Percentiles rank a stretch among this genome's conserved stretches.
phyloP scores from a whole-genome alignment of 2,888 invertebrate genomes.

The Melanophora roralis region DNA sequence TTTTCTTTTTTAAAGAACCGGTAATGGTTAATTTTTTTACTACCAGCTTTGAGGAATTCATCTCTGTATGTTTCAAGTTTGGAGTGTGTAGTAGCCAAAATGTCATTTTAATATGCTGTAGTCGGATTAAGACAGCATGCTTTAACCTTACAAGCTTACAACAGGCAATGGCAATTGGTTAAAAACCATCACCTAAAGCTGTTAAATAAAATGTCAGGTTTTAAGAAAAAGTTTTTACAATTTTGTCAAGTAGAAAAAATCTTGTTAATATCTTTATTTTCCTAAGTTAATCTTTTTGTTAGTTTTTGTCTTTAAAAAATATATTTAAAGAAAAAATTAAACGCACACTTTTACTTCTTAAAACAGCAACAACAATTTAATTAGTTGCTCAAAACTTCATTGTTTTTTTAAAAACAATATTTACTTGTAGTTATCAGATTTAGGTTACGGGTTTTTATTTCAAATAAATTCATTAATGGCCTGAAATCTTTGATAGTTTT shows the following conservation, averaged over 20 bases:
- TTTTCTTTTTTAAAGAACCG: neutral
- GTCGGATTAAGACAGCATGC: slow-evolving; percentile 46
- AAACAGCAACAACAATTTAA: too few relatives aligned
- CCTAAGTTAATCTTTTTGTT: neutral
- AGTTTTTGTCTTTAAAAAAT: too few relatives aligned
- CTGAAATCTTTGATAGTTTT: too few relatives aligned
- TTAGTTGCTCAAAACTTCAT: too few relatives aligned
- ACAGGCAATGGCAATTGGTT: neutral
- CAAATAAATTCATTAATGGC: too few relatives aligned
- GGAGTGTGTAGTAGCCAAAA: slow-evolving; percentile 46
- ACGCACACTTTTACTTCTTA: too few relatives aligned
- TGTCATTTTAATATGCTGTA: slow-evolving; percentile 48
- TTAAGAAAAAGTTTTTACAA: slow-evolving; percentile 53
- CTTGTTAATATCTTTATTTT: neutral
- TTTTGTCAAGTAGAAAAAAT: neutral
- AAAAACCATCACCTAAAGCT: slow-evolving; percentile 44
- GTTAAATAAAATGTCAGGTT: slow-evolving; percentile 56
- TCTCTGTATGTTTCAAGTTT: neutral
- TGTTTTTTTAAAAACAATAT: too few relatives aligned
- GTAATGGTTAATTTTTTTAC: neutral
- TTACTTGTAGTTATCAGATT: too few relatives aligned
- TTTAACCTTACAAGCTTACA: slow-evolving; percentile 49
- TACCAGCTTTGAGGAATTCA: neutral
- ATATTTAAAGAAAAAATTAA: too few relatives aligned
- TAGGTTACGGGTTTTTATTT: too few relatives aligned